phyloP scores from a whole-genome alignment of 2,797 vertebrate genomes.

The Pachyuromys duprasi region DNA sequence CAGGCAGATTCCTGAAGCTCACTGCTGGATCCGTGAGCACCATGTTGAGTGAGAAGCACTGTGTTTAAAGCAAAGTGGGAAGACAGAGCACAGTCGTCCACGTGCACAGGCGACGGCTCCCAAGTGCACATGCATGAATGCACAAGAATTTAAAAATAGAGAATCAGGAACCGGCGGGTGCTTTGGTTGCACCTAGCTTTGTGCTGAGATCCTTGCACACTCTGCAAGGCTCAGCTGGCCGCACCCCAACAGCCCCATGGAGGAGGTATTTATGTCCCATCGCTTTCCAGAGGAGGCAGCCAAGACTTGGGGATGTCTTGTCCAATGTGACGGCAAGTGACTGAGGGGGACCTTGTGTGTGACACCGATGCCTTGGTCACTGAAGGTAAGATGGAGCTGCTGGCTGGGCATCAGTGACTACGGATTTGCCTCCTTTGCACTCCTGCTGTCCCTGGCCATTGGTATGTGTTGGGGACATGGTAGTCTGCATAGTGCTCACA shows the following conservation, averaged over 20 bases:
- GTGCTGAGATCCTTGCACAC: not conserved
- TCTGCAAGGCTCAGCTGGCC: not conserved
- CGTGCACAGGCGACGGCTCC: not conserved
- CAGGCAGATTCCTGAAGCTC: not conserved
- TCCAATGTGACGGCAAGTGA: not conserved
- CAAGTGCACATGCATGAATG: not conserved
- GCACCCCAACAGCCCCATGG: not conserved
- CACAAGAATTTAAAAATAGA: not conserved
- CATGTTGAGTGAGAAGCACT: not conserved
- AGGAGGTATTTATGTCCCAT: not conserved
- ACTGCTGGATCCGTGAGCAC: not conserved
- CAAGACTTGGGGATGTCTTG: not conserved
- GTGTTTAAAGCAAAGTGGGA: not conserved
- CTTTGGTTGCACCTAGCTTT: not conserved
- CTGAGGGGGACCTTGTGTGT: not conserved
- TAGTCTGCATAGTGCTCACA: not conserved
- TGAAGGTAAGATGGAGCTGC: not conserved
- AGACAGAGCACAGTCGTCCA: not conserved
- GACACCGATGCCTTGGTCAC: not conserved
- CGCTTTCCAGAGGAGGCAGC: not conserved
- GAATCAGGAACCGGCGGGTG: not conserved
- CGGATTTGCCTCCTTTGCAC: not conserved
- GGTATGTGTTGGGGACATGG: not conserved
- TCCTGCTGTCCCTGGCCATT: not conserved
- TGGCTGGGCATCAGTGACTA: not conserved